Evolutionary conservation across 2,113 vertebrate species (phyloP).

Genomic region (western clawed frog (Xenopus tropicalis)): DNA sequence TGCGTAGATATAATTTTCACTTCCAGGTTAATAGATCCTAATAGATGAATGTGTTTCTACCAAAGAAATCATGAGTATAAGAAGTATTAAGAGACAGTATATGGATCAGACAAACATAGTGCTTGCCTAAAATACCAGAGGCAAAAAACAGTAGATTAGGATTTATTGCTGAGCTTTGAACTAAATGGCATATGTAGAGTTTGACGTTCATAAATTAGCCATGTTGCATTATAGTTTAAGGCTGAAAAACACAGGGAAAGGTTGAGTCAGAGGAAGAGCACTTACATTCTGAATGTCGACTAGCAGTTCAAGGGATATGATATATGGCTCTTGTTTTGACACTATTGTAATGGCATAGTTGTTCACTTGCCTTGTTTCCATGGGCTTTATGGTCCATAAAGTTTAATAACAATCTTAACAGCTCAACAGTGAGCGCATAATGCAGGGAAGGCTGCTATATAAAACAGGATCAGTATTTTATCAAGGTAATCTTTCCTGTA

Average conservation of each 20-base stretch:
- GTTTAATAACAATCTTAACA: constrained; percentile 77
- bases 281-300: constrained; percentile 35
- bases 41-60: no score
- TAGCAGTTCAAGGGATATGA: constrained; percentile 59
- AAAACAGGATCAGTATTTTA: constrained; percentile 53
- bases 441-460: constrained; percentile 53
- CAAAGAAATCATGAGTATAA: neutral
- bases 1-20: no score
- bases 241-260: constrained; percentile 49
- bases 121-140: constrained; percentile 4
- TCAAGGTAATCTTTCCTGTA: constrained; percentile 31
- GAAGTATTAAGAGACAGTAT: constrained; percentile 47
- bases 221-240: constrained; percentile 49
- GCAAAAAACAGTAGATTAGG: constrained; percentile 7
- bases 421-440: constrained; percentile 61
- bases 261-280: constrained; percentile 46
- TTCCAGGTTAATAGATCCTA: no score
- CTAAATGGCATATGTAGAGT: constrained; percentile 47
- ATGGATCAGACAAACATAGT: constrained; percentile 48
- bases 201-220: constrained; percentile 48
- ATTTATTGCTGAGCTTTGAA: constrained; percentile 50
- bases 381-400: constrained; percentile 77
- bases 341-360: constrained; percentile 62
- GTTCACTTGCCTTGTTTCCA: constrained; percentile 68
- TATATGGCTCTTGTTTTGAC: constrained; percentile 65